Evolutionary conservation across 1,140 invertebrate genomes (phyloP), one percentile per base, ranked within the genome.

Genomic region (Dendrolimus punctatus): DNA sequence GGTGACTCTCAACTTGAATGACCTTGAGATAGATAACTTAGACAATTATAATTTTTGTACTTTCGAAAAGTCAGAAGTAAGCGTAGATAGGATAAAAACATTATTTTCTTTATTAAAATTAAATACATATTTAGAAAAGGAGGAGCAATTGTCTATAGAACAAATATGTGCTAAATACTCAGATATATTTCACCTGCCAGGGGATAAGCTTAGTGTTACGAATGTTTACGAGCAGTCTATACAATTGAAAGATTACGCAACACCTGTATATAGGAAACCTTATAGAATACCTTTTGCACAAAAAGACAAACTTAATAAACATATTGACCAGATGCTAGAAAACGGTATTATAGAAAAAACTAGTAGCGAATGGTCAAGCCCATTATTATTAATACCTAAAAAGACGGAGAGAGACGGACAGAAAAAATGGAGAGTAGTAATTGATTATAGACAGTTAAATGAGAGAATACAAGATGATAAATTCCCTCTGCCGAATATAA

Each of bases 361-460:
- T 50, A 39, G 41, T 5, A 50, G 48, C 48, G 38, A 39, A 50
- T 50, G 48, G 48, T 49, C 39, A 40, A 40, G 39, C 38, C 39
- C 48, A 6, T 6, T 50, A 8, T 10, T 50, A 6, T 10, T 50
- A 39, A 40, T 50, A 8, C 48, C 39, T 6, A 50, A 50, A 40
- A 50, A 50, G 23, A 8, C 5, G 5, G 8, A 9, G 6, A 9
- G 2, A 40, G 6, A 6, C 6, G 48, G 39, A 5, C n/a, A 50
- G 9, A 50, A 50, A 40, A 40, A 40, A 5, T 50, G 48, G 48
- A 6, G 39, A n/a, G 5, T 50, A 50, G 39, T 50, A 40, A 50
- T 50, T 10, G n/a, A 50, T 40, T 50, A 40, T 8, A 40, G 39
- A 36, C 40, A 41, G 39, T 10, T 50, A 5, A 50, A 50, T 49